Evolutionary conservation across 2,888 invertebrate species (phyloP).

Genomic region (Byasa hedistus): DNA sequence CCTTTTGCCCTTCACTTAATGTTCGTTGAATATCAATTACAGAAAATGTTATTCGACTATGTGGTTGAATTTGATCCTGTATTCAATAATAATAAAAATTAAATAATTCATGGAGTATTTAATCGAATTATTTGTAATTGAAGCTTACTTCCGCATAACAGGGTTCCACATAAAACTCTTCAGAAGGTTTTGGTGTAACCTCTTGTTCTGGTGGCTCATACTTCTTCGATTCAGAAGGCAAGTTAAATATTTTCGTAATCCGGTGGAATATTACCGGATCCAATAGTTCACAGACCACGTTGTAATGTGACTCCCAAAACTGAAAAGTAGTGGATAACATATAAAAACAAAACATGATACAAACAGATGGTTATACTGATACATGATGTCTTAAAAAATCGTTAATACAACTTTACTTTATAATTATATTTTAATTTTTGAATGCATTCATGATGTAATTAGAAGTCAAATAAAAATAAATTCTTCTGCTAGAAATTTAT

Average conservation of each 20-base stretch:
- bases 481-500: too few relatives aligned
- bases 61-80: conserved; percentile 33
- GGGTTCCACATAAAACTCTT: conserved; percentile 44
- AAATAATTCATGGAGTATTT: neutral
- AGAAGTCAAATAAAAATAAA: too few relatives aligned
- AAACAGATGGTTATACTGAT: too few relatives aligned
- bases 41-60: conserved; percentile 41
- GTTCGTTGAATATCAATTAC: conserved; percentile 43
- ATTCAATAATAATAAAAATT: neutral
- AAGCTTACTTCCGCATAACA: conserved; percentile 36
- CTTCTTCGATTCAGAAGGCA: conserved; percentile 45
- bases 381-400: too few relatives aligned
- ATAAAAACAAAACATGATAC: neutral
- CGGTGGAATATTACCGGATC: conserved; percentile 59
- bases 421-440: too few relatives aligned
- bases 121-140: neutral
- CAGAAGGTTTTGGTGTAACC: conserved; percentile 47
- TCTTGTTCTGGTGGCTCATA: conserved; percentile 52
- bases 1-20: conserved; percentile 41
- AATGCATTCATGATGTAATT: too few relatives aligned
- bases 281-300: conserved; percentile 56
- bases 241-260: conserved; percentile 60
- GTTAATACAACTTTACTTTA: too few relatives aligned
- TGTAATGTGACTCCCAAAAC: conserved; percentile 68
- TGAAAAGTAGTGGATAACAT: conserved; percentile 35